Evolutionary conservation across 2,888 invertebrate species (phyloP).

Genomic region (Arge pagana): DNA sequence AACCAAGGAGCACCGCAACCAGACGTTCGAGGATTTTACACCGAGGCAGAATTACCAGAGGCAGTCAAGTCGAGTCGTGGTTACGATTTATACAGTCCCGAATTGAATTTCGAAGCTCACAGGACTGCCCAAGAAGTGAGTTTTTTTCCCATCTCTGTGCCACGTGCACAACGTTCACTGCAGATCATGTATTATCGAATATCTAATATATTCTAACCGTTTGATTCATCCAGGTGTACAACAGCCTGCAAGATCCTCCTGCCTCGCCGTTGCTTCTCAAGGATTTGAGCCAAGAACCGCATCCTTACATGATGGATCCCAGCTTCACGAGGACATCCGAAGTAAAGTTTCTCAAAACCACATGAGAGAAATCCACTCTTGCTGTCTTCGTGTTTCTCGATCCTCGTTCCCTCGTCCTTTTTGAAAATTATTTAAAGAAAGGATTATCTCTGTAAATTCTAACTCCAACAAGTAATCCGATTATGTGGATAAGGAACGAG

Average conservation of each 20-base stretch:
- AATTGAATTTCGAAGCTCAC: slow-evolving; percentile 53
- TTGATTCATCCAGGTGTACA: slow-evolving; percentile 49
- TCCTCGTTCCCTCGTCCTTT: no score
- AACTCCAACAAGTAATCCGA: no score
- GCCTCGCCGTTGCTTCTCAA: slow-evolving; percentile 50
- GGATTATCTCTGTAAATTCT: no score
- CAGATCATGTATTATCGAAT: no score
- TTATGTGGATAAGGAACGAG: no score
- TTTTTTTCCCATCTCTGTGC: no score
- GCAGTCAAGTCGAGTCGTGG: slow-evolving; percentile 33
- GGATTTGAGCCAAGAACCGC: slow-evolving; percentile 46
- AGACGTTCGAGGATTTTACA: slow-evolving; percentile 31
- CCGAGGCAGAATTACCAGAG: slow-evolving; percentile 31
- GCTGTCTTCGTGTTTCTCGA: no score
- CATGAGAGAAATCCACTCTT: no score
- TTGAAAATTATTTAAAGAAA: no score
- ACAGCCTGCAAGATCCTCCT: slow-evolving; percentile 55
- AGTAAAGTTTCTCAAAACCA: no score
- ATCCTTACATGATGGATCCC: slow-evolving; percentile 48
- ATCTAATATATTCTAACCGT: no score
- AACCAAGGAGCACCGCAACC: slow-evolving; percentile 11
- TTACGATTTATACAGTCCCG: slow-evolving; percentile 54
- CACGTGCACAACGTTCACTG: no score
- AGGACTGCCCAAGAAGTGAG: slow-evolving; percentile 53
- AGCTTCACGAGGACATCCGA: slow-evolving; percentile 55